Conservation (phyloP, 2,113 vertebrate genomes). For the Accipiter virgatus region DNA sequence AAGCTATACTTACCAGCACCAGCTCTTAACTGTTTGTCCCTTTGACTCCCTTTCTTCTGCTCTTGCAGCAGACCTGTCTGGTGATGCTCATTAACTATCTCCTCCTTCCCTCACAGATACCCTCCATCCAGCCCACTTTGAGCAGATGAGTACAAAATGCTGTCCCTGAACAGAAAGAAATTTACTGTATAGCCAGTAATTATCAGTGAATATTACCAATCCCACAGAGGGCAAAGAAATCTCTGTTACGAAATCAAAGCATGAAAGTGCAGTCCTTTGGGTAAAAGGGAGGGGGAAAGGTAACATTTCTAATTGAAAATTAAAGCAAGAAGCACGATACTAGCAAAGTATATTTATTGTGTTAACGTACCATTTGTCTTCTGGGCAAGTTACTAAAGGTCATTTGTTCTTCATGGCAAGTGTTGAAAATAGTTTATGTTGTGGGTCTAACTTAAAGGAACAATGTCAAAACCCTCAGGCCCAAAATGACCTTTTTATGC, state of each 20-base stretch:
- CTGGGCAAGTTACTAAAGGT: constrained; percentile 82
- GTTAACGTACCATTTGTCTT: constrained; percentile 75
- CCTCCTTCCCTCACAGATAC: background rate
- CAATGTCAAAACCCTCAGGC: constrained; percentile 76
- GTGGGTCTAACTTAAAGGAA: constrained; percentile 81
- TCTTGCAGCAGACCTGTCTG: background rate
- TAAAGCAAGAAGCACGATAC: constrained; percentile 49
- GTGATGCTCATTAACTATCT: background rate
- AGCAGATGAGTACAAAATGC: background rate
- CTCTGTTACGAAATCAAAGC: background rate
- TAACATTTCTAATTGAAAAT: constrained; percentile 60
- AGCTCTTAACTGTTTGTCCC: background rate
- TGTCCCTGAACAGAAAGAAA: constrained; percentile 34
- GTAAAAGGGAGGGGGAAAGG: background rate
- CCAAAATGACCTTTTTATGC: constrained; percentile 74
- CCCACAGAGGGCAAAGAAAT: background rate
- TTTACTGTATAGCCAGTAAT: background rate
- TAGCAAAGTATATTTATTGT: constrained; percentile 71
- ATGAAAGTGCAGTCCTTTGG: background rate
- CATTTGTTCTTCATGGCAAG: constrained; percentile 80
- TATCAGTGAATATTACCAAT: constrained; percentile 12
- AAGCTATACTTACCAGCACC: background rate
- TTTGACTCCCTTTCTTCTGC: background rate
- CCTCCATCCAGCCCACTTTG: background rate
- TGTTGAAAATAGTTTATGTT: constrained; percentile 81